Percentiles rank a stretch among this genome's conserved stretches.
These are phyloP conservation scores for Achroia grisella DNA, from an alignment of 1,140 invertebrate genomes.

Conservation along the genomic window DNA sequence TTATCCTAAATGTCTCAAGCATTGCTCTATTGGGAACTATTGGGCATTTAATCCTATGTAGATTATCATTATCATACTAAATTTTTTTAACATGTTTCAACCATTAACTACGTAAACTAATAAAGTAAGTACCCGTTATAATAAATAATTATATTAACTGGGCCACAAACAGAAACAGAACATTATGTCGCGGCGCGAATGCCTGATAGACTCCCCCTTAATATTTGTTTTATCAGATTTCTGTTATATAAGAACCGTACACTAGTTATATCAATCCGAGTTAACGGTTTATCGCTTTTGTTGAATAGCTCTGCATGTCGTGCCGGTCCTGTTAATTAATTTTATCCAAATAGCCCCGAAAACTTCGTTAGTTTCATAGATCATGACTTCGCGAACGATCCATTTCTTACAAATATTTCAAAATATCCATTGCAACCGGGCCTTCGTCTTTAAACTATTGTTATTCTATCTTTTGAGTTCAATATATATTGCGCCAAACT, in stretches of 20 bases:
- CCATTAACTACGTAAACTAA: slow-evolving; percentile 72
- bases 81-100: slow-evolving; percentile 71
- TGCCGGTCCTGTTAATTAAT: slow-evolving; percentile 23
- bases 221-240: slow-evolving; percentile 32
- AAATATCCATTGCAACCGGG: too few species aligned
- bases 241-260: slow-evolving; percentile 45
- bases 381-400: too few species aligned
- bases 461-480: too few species aligned
- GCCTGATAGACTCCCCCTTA: slow-evolving; percentile 67
- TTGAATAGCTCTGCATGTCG: slow-evolving; percentile 49
- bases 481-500: too few species aligned
- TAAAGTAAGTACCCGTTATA: slow-evolving; percentile 48
- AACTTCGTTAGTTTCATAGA: too few species aligned
- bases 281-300: slow-evolving; percentile 60
- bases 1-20: slow-evolving; percentile 33
- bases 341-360: too few species aligned
- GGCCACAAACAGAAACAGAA: slow-evolving; percentile 35
- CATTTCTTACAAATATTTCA: too few species aligned
- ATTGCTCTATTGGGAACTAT: slow-evolving; percentile 68
- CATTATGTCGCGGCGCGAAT: slow-evolving; percentile 65
- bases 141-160: slow-evolving; percentile 72
- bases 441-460: too few species aligned
- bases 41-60: slow-evolving; percentile 74
- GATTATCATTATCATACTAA: slow-evolving; percentile 73
- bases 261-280: slow-evolving; percentile 61